phyloP scores from a whole-genome alignment of 2,797 vertebrate genomes.

The Myripristis jacobus region DNA sequence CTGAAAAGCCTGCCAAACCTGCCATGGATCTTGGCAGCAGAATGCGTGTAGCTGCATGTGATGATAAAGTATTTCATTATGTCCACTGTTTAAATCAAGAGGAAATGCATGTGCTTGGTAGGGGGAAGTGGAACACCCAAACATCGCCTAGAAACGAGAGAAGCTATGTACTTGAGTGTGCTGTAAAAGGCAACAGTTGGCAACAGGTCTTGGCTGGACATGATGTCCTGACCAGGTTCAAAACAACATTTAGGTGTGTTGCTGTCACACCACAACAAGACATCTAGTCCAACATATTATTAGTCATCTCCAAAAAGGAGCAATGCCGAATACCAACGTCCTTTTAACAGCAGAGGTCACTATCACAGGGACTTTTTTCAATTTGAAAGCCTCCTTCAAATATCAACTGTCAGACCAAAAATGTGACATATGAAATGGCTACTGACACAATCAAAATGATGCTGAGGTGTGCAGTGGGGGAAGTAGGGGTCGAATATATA shows the following conservation, averaged over 20 bases:
- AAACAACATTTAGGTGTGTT: constrained; percentile 22
- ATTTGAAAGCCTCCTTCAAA: too few relatives aligned
- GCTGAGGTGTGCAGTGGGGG: too few relatives aligned
- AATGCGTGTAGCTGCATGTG: constrained; percentile 51
- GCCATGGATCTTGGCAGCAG: constrained; percentile 58
- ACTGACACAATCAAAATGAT: background rate
- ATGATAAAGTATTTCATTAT: constrained; percentile 73
- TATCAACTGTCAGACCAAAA: too few relatives aligned
- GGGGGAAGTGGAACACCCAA: constrained; percentile 34
- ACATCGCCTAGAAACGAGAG: constrained; percentile 25
- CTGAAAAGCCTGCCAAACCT: constrained; percentile 57
- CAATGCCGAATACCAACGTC: background rate
- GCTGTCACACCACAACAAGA: constrained; percentile 5
- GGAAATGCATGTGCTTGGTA: constrained; percentile 47
- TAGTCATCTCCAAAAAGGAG: constrained; percentile 7
- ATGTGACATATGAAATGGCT: background rate
- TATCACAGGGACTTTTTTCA: too few relatives aligned
- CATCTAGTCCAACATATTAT: background rate
- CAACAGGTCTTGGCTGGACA: constrained; percentile 42
- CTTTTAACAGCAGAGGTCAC: too few relatives aligned
- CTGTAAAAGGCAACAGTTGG: constrained; percentile 45
- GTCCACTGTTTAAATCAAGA: constrained; percentile 64
- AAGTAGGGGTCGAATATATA: too few relatives aligned
- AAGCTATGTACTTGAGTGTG: constrained; percentile 15
- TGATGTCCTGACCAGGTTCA: constrained; percentile 33